A percentile compares a stretch with the other conserved stretches of the same genome.
These are phyloP conservation scores for Masnerella sp. DNA, from an alignment of 2,888 invertebrate genomes.

Conservation along the genomic window DNA sequence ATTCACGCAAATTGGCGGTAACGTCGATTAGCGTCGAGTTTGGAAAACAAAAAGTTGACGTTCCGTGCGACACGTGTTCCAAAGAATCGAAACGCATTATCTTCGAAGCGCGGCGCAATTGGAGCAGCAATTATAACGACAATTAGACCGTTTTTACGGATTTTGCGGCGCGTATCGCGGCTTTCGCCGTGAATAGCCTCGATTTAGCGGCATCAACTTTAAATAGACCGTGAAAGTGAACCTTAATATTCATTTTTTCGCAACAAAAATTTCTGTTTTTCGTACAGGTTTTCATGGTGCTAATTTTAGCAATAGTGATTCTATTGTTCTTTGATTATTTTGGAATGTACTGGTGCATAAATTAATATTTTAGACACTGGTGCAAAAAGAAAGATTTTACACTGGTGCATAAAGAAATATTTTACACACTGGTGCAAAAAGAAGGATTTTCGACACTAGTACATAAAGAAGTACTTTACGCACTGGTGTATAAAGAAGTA, in stretches of 20 bases:
- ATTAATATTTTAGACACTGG: no score
- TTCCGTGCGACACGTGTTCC: constrained; percentile 53
- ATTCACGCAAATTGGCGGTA: constrained; percentile 38
- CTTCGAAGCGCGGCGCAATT: constrained; percentile 49
- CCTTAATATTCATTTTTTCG: constrained; percentile 17
- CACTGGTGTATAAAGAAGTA: no score
- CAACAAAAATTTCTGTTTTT: constrained; percentile 15
- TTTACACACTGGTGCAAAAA: no score
- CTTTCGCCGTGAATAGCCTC: constrained; percentile 53
- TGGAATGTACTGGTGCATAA: no score
- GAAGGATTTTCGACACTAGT: no score
- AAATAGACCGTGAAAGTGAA: constrained; percentile 51
- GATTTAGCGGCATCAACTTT: constrained; percentile 32
- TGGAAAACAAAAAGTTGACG: constrained; percentile 53
- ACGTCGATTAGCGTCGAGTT: constrained; percentile 36
- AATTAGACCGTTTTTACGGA: constrained; percentile 60
- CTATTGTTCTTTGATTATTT: no score
- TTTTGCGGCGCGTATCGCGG: constrained; percentile 55
- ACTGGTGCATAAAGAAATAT: no score
- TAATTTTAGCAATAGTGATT: no score
- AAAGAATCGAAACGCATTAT: constrained; percentile 47
- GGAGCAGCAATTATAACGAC: constrained; percentile 59
- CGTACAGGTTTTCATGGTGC: no score
- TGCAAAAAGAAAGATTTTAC: no score
- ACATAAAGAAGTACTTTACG: no score